Evolutionary conservation across 2,113 vertebrate genomes (phyloP), one percentile per base, ranked within the genome.

Genomic region (Hirundichthys speculiger): DNA sequence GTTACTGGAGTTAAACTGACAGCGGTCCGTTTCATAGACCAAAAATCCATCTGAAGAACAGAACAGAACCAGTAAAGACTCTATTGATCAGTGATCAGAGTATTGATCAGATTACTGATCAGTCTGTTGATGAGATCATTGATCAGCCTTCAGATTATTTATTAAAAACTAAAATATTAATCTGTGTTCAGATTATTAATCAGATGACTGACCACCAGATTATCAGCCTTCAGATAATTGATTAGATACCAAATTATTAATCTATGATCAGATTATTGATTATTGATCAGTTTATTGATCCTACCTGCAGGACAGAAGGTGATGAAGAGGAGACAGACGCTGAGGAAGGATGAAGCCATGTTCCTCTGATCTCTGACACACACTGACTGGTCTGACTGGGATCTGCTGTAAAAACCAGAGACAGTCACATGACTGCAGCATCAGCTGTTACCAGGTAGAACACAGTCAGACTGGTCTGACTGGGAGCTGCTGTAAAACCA

Each of bases 391-490:
- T 47, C 1, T 34, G 52, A 47, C 49, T 34, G 62, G 60, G 52
- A 55, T 25, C 72, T 12, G 41, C 69, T 56, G 0, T 19, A 7
- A 66, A 63, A 54, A 2, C 20, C 15, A 38, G 69, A 27, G 3
- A 5, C 8, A 3, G 0, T 77, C 72, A 82, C 61, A 18, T 85
- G 71, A 79, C 60, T 60, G 9, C 24, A 22, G 19, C 47, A 0
- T 85, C 83, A 79, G 2, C 63, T 61, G 83, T 85, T 82, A 8
- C 69, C 57, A 42, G 79, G 75, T 47, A 82, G 69, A 75, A 30
- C 1, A 22, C 13, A 61, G 2, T 2, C 15, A n/a, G 9, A 45
- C 15, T 9, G 16, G 41, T 9, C 41, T 45, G 14, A 10, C n/a
- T n/a, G n/a, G n/a, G n/a, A n/a, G n/a, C n/a, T n/a, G n/a, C n/a